Percentiles rank a stretch among this genome's conserved stretches.
phyloP scores from a whole-genome alignment of 2,888 invertebrate genomes.

The Branchipolynoe longqiensis region DNA sequence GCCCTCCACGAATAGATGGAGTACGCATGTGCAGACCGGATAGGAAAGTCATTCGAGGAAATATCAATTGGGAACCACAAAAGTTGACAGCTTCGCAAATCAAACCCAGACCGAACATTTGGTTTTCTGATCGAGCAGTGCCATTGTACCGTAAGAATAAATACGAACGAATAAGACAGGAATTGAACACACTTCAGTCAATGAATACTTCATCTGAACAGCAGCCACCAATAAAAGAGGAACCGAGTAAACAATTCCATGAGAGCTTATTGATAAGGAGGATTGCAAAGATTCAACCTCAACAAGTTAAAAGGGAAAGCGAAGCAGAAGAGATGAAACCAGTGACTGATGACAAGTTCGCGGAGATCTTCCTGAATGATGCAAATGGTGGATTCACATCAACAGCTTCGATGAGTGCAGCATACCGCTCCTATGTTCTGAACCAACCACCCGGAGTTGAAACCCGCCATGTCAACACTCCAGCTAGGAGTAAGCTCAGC shows the following conservation, averaged over 20 bases:
- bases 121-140: slow-evolving; percentile 21
- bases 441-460: neutral
- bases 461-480: slow-evolving; percentile 20
- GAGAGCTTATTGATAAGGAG: slow-evolving; percentile 25
- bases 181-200: neutral
- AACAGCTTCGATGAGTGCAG: slow-evolving; percentile 1
- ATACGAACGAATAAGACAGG: neutral
- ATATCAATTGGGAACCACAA: too few relatives aligned
- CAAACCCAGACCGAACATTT: neutral
- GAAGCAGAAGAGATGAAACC: neutral
- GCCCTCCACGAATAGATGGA: neutral
- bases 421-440: slow-evolving; percentile 14
- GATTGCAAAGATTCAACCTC: neutral
- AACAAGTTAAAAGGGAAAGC: neutral
- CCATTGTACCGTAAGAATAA: slow-evolving; percentile 29
- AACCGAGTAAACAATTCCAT: neutral
- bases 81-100: too few relatives aligned
- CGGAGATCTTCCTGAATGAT: slow-evolving; percentile 39
- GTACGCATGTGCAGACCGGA: neutral
- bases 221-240: slow-evolving; percentile 7
- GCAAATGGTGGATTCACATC: slow-evolving; percentile 24
- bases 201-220: neutral
- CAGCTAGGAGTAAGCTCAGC: neutral
- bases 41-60: neutral
- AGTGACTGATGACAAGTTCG: slow-evolving; percentile 5